These are phyloP conservation scores for Leptothorax acervorum DNA, from an alignment of 2,888 invertebrate genomes.

Conservation along the genomic window DNA sequence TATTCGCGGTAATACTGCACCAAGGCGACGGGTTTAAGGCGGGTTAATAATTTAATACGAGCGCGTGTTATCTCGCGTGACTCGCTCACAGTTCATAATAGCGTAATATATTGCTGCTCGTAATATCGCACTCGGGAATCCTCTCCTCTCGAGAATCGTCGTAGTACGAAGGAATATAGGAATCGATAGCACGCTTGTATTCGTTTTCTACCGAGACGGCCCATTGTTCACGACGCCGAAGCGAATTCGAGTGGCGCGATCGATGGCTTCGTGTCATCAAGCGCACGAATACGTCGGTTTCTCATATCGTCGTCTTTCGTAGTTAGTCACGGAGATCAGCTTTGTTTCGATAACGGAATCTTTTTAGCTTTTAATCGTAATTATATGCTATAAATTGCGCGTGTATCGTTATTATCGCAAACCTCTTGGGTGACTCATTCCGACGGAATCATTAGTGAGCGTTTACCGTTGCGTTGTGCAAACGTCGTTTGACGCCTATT, in stretches of 20 bases:
- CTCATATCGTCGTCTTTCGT: background rate
- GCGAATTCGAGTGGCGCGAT: slow-evolving; percentile 39
- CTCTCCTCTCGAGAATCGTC: slow-evolving; percentile 9
- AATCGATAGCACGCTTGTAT: slow-evolving; percentile 44
- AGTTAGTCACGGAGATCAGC: background rate
- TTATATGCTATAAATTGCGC: background rate
- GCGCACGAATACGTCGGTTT: background rate
- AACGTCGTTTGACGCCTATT: background rate
- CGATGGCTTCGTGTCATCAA: slow-evolving; percentile 28
- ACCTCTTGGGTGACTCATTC: background rate
- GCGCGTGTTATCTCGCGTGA: slow-evolving; percentile 46
- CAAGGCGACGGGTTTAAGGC: slow-evolving; percentile 16
- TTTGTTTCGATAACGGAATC: background rate
- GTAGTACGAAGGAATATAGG: slow-evolving; percentile 21
- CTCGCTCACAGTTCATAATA: slow-evolving; percentile 37
- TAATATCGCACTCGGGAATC: slow-evolving; percentile 21
- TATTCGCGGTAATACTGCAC: slow-evolving; percentile 7
- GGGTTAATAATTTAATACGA: slow-evolving; percentile 48
- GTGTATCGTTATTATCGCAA: background rate
- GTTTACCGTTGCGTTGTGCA: background rate
- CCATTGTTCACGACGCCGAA: slow-evolving; percentile 4
- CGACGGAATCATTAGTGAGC: background rate
- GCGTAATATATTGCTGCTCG: slow-evolving; percentile 29
- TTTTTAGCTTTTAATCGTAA: background rate
- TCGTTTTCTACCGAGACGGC: slow-evolving; percentile 17